Evolutionary conservation across 1,140 invertebrate genomes (phyloP).

Genomic region (Steinernema khuongi): DNA sequence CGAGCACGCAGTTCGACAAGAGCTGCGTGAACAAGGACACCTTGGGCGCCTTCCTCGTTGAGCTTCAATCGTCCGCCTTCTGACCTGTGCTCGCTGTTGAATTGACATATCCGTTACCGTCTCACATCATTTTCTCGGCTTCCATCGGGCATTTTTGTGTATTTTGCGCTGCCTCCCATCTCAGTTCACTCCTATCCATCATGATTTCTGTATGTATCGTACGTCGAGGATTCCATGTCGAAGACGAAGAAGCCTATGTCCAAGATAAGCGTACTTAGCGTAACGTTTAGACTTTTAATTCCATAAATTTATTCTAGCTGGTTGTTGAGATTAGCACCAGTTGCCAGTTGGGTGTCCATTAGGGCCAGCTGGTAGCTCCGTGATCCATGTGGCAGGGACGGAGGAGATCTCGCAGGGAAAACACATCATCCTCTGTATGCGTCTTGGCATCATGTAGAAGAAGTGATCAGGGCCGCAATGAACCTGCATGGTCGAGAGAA

Average conservation of each 20-base stretch:
- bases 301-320: neutral
- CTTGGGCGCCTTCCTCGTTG: conserved; percentile 28
- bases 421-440: neutral
- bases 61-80: conserved; percentile 34
- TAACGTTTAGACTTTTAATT: neutral
- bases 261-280: neutral
- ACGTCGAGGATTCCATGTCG: too few species aligned
- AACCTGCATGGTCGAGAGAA: neutral
- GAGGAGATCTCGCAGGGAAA: too few species aligned
- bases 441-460: neutral
- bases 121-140: neutral
- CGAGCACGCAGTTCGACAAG: conserved; percentile 63
- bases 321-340: neutral
- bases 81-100: neutral
- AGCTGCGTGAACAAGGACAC: conserved; percentile 61
- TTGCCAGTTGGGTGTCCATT: neutral
- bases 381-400: too few species aligned
- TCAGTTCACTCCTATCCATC: conserved; percentile 13
- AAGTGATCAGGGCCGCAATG: neutral
- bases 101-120: neutral
- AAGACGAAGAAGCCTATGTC: too few species aligned
- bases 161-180: conserved; percentile 5
- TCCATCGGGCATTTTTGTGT: conserved; percentile 10
- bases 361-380: too few species aligned
- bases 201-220: too few species aligned